These are phyloP conservation scores for Liopterus haemorrhoidalis DNA, from an alignment of 2,888 invertebrate species.

Conservation along the genomic window DNA sequence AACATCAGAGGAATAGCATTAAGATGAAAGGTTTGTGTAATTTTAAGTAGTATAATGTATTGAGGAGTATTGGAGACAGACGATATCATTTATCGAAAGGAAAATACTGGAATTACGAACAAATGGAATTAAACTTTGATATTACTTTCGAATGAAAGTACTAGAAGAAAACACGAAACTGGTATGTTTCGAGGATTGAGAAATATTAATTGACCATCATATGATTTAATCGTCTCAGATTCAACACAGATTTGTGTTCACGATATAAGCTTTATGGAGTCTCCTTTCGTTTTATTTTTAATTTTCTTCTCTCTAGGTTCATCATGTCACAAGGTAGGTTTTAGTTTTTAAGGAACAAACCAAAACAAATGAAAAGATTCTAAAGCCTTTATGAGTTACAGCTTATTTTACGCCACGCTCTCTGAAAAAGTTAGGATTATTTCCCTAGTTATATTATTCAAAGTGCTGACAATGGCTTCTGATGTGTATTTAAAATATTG, in stretches of 20 bases:
- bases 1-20: slow-evolving; percentile 9
- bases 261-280: background rate
- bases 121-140: no score
- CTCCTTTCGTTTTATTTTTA: slow-evolving; percentile 1
- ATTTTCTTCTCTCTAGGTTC: slow-evolving; percentile 16
- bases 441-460: slow-evolving; percentile 6
- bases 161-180: no score
- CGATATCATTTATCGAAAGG: no score
- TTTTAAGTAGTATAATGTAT: no score
- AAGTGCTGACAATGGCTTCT: slow-evolving; percentile 17
- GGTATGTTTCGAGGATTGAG: background rate
- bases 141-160: no score
- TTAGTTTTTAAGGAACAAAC: slow-evolving; percentile 13
- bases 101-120: no score
- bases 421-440: slow-evolving; percentile 14
- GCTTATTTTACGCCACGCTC: slow-evolving; percentile 16
- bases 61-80: no score
- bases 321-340: slow-evolving; percentile 16
- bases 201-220: slow-evolving; percentile 28
- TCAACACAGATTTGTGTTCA: slow-evolving; percentile 22
- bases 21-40: slow-evolving; percentile 9
- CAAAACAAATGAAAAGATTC: slow-evolving; percentile 17
- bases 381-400: slow-evolving; percentile 21
- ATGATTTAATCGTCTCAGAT: slow-evolving; percentile 42
- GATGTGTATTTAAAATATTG: background rate